These are phyloP conservation scores for Dysidea cf. avara DNA, from an alignment of 37 sponge, comb jelly and placozoan species.

Conservation along the genomic window DNA sequence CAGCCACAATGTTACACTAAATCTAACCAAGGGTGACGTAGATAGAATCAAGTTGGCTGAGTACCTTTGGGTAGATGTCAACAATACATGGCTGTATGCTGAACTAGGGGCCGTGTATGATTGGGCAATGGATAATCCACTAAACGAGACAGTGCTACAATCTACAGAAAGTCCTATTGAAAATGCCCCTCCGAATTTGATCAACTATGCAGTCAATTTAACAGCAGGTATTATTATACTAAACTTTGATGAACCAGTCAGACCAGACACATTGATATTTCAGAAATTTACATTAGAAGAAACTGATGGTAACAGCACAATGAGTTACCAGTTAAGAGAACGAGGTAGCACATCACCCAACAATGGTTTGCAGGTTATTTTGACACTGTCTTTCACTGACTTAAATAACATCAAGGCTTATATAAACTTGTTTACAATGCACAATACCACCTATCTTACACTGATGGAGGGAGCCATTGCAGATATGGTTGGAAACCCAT, in stretches of 20 bases:
- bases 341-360: constrained; percentile 24
- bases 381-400: constrained; percentile 58
- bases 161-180: constrained; percentile 62
- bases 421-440: constrained; percentile 49
- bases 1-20: constrained; percentile 58
- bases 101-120: constrained; percentile 76
- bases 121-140: constrained; percentile 74
- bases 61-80: constrained; percentile 57
- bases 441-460: constrained; percentile 59
- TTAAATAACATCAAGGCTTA: constrained; percentile 79
- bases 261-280: constrained; percentile 41
- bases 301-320: constrained; percentile 36
- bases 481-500: constrained; percentile 87
- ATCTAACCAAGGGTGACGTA: constrained; percentile 57
- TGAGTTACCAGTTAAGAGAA: constrained; percentile 58
- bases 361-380: constrained; percentile 67
- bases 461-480: constrained; percentile 54
- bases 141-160: constrained; percentile 28
- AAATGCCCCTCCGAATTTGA: constrained; percentile 45
- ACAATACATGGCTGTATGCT: constrained; percentile 74
- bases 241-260: constrained; percentile 87
- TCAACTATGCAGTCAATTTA: constrained; percentile 65
- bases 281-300: constrained; percentile 52
- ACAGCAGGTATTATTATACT: constrained; percentile 71
- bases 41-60: constrained; percentile 73